Percentiles rank a stretch among this genome's conserved stretches.
Evolutionary conservation across 2,888 invertebrate genomes (phyloP).

Genomic region (Bombylius major): DNA sequence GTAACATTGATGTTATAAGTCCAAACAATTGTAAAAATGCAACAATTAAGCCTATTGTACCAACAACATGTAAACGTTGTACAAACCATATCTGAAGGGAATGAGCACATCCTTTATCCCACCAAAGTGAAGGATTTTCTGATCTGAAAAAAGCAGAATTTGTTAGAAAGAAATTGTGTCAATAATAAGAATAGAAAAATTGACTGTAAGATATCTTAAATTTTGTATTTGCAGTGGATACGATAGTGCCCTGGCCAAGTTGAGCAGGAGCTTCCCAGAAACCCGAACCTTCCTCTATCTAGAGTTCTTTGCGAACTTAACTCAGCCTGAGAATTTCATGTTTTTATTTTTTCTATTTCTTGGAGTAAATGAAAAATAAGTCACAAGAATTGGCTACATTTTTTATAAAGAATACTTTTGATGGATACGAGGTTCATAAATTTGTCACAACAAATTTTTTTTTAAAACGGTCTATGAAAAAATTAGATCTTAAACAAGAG

Average conservation of each 20-base stretch:
- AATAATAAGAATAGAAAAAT: neutral
- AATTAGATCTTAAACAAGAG: too few relatives aligned
- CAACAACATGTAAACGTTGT: constrained; percentile 65
- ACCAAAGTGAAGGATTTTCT: constrained; percentile 45
- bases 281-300: too few relatives aligned
- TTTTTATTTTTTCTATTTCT: too few relatives aligned
- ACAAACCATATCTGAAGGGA: constrained; percentile 66
- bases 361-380: too few relatives aligned
- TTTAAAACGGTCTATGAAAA: too few relatives aligned
- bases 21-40: constrained; percentile 70
- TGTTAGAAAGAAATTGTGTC: neutral
- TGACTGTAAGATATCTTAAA: neutral
- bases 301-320: too few relatives aligned
- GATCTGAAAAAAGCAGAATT: constrained; percentile 20
- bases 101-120: constrained; percentile 59
- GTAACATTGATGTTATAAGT: constrained; percentile 58
- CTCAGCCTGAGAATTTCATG: too few relatives aligned
- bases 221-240: neutral
- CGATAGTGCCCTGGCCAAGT: neutral
- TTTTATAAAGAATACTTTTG: too few relatives aligned
- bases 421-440: too few relatives aligned
- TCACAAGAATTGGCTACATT: too few relatives aligned
- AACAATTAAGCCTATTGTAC: constrained; percentile 59
- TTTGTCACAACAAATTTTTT: too few relatives aligned
- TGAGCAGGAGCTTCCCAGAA: too few relatives aligned